phyloP scores from a whole-genome alignment of 2,797 vertebrate genomes.

The Anableps anableps region DNA sequence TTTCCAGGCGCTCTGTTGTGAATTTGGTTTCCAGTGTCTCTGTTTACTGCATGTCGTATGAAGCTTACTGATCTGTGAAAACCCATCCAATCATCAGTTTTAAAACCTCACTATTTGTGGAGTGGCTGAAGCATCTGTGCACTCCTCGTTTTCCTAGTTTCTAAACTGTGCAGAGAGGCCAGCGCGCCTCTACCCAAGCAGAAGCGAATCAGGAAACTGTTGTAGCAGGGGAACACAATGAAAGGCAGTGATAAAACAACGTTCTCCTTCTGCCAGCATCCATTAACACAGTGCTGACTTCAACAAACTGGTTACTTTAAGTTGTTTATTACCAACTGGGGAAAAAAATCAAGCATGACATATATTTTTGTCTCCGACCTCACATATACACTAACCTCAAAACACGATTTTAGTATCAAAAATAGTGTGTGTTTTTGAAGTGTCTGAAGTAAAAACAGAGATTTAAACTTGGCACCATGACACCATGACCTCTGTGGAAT shows the following conservation, averaged over 20 bases:
- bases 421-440: neutral
- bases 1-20: neutral
- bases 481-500: neutral
- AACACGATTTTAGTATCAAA: too few relatives aligned
- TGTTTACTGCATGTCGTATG: neutral
- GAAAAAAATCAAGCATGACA: neutral
- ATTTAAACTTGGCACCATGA: neutral
- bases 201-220: neutral
- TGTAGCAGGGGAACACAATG: conserved; percentile 4
- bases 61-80: neutral
- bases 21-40: neutral
- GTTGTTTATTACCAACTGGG: conserved; percentile 34
- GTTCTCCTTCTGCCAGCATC: conserved; percentile 23
- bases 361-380: neutral
- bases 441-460: neutral
- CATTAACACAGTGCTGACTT: conserved; percentile 18
- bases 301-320: conserved; percentile 18
- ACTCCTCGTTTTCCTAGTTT: neutral
- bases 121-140: neutral
- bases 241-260: conserved; percentile 12
- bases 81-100: neutral
- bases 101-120: neutral
- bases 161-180: neutral
- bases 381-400: neutral
- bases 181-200: neutral